Conservation (phyloP, 2,888 invertebrate genomes). For the Drosophila anomalata region DNA sequence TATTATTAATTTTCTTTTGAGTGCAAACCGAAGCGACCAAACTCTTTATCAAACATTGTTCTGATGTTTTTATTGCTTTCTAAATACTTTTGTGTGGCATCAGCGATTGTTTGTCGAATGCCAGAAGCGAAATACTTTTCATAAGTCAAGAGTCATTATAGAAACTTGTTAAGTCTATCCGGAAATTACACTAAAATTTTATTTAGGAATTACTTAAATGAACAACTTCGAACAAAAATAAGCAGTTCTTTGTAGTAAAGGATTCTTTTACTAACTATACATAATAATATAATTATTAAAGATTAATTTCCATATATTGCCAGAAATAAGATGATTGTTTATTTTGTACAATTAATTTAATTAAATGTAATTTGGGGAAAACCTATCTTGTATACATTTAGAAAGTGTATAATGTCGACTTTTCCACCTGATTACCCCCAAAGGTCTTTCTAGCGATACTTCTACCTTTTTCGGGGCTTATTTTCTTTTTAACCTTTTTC, state of each 20-base stretch:
- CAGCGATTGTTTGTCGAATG: conserved; percentile 63
- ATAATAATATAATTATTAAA: too few species aligned
- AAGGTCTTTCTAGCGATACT: conserved; percentile 19
- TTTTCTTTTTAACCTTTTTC: conserved; percentile 56
- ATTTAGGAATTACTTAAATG: neutral
- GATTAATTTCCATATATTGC: too few species aligned
- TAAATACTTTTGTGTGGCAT: conserved; percentile 71
- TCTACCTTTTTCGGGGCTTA: conserved; percentile 36
- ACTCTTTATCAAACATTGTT: conserved; percentile 69
- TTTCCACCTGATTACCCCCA: conserved; percentile 59
- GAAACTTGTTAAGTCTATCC: neutral
- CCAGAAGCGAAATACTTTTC: conserved; percentile 63
- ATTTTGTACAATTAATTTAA: neutral
- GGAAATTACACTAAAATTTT: conserved; percentile 4
- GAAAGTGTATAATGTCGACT: conserved; percentile 41
- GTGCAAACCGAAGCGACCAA: conserved; percentile 18
- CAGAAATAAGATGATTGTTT: too few species aligned
- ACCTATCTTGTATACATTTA: neutral
- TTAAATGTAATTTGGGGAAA: neutral
- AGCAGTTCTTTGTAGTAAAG: too few species aligned
- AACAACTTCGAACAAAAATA: neutral
- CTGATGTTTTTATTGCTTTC: conserved; percentile 79
- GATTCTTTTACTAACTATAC: too few species aligned
- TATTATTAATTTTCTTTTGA: conserved; percentile 65
- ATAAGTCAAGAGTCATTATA: conserved; percentile 27